Evolutionary conservation across 2,113 vertebrate species (phyloP), one percentile per base, ranked within the genome.

Genomic region (Ictidomys tridecemlineatus): DNA sequence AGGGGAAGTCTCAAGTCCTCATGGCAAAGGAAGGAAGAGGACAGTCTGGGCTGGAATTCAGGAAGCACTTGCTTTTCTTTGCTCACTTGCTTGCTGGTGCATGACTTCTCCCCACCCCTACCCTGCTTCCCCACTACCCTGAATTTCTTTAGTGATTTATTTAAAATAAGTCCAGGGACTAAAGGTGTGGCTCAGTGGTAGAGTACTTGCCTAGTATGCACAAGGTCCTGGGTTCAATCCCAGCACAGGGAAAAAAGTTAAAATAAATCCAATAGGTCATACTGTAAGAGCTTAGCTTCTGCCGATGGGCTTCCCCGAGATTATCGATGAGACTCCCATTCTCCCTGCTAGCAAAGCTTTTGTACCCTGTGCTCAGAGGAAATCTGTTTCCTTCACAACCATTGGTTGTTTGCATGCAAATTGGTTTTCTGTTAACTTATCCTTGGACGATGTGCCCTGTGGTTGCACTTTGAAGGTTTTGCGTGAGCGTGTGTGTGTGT

Each of bases 391-490:
- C 74, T 87, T 85, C 37, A 89, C 70, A 73, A 87, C 22, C 73
- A 90, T 61, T 63, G 56, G 39, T 84, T 74, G n/a, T n/a, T n/a
- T n/a, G 26, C 10, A 24, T 39, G 65, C 17, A 84, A 83, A 84
- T 84, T 48, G 63, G 48, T 87, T 93, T 93, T 65, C 72, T 80
- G 22, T 91, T 73, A 61, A 70, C 70, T 80, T 76, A 26, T 37
- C 80, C 69, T 92, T 37, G 28, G 80, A 34, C 79, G 42, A 45
- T 11, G 1, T 61, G 56, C 45, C 53, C 84, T 20, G 45, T 77
- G 53, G 24, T 56, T 30, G 8, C 61, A 42, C 42, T 82, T 84
- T 8, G 34, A 65, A 69, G 61, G 37, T 73, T 53, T 91, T 28
- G 32, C 14, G 10, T 37, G 16, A 74, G n/a, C 16, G 10, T 61